Percentiles rank a stretch among this genome's conserved stretches.
phyloP scores from a whole-genome alignment of 1,140 invertebrate genomes.

The Heliothis virescens region DNA sequence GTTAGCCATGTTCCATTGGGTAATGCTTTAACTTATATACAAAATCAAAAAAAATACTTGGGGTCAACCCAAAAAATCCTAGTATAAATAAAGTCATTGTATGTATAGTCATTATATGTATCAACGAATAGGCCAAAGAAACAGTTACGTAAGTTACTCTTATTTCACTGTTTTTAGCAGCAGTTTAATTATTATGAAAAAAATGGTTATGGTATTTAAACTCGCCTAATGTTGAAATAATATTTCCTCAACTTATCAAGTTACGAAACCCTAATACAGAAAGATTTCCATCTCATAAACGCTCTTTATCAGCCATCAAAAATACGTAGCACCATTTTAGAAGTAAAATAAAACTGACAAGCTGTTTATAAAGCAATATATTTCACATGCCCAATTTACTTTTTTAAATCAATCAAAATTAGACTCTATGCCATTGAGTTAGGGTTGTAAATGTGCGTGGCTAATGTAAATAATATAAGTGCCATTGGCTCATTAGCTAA shows the following conservation, averaged over 20 bases:
- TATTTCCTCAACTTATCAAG: background rate
- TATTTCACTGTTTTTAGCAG: too few relatives aligned
- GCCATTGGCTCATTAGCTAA: constrained; percentile 49
- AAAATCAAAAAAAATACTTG: too few relatives aligned
- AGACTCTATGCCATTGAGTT: background rate
- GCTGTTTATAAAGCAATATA: constrained; percentile 52
- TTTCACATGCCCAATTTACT: constrained; percentile 41
- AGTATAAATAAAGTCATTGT: too few relatives aligned
- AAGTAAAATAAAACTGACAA: constrained; percentile 53
- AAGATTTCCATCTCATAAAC: constrained; percentile 45
- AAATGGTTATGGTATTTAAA: too few relatives aligned
- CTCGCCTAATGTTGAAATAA: too few relatives aligned
- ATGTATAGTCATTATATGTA: too few relatives aligned
- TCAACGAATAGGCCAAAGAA: too few relatives aligned
- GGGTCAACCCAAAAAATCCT: too few relatives aligned
- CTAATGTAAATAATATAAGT: constrained; percentile 33
- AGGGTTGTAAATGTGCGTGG: constrained; percentile 22
- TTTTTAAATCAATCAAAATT: background rate
- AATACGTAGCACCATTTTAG: constrained; percentile 52
- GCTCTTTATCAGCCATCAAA: constrained; percentile 49
- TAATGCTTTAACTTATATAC: too few relatives aligned
- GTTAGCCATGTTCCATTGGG: too few relatives aligned
- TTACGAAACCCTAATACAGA: constrained; percentile 15
- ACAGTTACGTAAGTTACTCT: too few relatives aligned
- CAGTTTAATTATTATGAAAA: too few relatives aligned